A percentile compares a stretch with the other conserved stretches of the same genome.
phyloP scores from a whole-genome alignment of 2,888 invertebrate species.

The Andrena bucephala region DNA sequence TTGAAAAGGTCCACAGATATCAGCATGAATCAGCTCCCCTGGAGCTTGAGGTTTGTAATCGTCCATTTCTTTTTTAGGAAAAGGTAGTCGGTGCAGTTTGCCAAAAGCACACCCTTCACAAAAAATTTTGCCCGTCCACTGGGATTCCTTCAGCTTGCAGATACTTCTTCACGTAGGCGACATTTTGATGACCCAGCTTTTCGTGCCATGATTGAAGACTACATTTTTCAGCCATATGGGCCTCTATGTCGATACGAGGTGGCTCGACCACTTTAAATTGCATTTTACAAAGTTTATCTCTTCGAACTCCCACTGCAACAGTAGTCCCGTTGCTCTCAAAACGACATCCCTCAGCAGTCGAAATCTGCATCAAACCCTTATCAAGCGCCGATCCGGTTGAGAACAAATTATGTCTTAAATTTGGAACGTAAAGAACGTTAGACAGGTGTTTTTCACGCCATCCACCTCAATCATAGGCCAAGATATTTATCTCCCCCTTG shows the following conservation, averaged over 20 bases:
- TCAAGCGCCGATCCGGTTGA: not conserved
- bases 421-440: not conserved
- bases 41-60: slow-evolving; percentile 17
- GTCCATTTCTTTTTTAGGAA: slow-evolving; percentile 33
- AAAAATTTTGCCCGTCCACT: not conserved
- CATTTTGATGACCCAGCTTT: slow-evolving; percentile 58
- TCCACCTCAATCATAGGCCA: not conserved
- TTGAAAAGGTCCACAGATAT: not conserved
- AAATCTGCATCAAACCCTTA: not conserved
- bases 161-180: slow-evolving; percentile 30
- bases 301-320: slow-evolving; percentile 6
- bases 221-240: not conserved
- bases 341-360: not conserved
- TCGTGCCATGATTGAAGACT: slow-evolving; percentile 46
- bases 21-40: slow-evolving; percentile 45
- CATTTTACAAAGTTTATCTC: not conserved
- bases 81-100: slow-evolving; percentile 48
- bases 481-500: not conserved
- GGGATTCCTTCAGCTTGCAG: slow-evolving; percentile 10
- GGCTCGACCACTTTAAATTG: not conserved
- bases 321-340: not conserved
- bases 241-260: not conserved
- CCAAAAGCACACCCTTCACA: slow-evolving; percentile 53
- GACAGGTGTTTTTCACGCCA: not conserved
- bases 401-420: not conserved